Evolutionary conservation across 2,113 vertebrate genomes (phyloP), one percentile per base, ranked within the genome.

Genomic region (Ptychochromis oligacanthus): DNA sequence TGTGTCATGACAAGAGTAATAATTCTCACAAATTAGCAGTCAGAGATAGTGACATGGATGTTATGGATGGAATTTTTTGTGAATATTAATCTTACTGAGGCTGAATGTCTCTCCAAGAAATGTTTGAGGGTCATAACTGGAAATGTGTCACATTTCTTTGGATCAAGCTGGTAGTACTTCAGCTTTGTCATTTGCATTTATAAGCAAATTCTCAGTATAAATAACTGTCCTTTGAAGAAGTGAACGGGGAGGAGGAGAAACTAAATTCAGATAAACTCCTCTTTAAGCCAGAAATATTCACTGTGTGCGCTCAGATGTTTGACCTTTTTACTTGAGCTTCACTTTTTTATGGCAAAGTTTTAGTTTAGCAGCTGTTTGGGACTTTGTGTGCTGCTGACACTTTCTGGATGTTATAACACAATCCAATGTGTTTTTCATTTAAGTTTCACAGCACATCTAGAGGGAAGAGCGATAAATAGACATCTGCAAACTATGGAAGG

Each of bases 251-350:
- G 1, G 13, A 31, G 31, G 18, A n/a, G 26, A 70, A 58, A 43
- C 2, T 17, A 5, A 28, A 36, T 36, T 36, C 8, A 46, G 67
- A 34, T 31, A 72, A 52, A n/a, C 43, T 26, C 52, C 52, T 57
- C 59, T 58, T 65, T 18, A 5, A 46, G 61, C 15, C 58, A 46
- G 40, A 82, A 28, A 57, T 14, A 60, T 59, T 52, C 6, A 64
- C 24, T 15, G 15, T 70, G 56, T 82, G 65, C 46, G 62, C 57
- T 84, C 17, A 24, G 36, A 65, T 58, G 36, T 43, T 77, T 38
- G 36, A 84, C 75, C 64, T 65, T 83, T 59, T 80, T 56, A 62
- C 28, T 57, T 54, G 10, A 52, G 70, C n/a, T 77, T 22, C 14
- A 77, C n/a, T n/a, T 54, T 64, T 72, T 54, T 10, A 62, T 61